Conservation (phyloP, 2,797 vertebrate species). For the Argya squamiceps region DNA sequence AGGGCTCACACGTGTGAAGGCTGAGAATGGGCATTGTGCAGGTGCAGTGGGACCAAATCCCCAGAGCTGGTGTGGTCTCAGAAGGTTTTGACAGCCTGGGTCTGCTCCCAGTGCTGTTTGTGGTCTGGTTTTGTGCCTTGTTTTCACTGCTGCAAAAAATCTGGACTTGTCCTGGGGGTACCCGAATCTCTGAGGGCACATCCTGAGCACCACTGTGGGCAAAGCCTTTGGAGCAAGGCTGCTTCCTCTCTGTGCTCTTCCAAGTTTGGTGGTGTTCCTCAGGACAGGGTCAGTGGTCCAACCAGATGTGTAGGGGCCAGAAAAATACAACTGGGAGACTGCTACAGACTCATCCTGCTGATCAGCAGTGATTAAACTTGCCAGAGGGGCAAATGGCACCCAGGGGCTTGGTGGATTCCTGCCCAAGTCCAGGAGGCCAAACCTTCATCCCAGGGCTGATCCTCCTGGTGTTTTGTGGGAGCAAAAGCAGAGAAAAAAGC, state of each 20-base stretch:
- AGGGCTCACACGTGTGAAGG: rapidly evolving
- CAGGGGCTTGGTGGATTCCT: not conserved
- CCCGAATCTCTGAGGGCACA: not conserved
- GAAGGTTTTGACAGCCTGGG: rapidly evolving
- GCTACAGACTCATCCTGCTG: not conserved
- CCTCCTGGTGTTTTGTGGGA: not conserved
- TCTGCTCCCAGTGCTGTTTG: not conserved
- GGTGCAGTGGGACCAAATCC: not conserved
- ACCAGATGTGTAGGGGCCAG: not conserved
- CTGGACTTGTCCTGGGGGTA: not conserved
- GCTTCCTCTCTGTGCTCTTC: not conserved
- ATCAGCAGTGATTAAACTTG: rapidly evolving
- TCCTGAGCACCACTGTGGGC: not conserved
- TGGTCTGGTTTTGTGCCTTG: not conserved
- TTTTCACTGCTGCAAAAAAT: not conserved
- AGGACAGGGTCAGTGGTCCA: not conserved
- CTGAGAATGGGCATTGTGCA: rapidly evolving
- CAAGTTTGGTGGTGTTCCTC: not conserved
- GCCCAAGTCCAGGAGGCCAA: not conserved
- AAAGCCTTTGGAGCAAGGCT: not conserved
- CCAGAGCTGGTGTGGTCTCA: not conserved
- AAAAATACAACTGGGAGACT: too few relatives aligned
- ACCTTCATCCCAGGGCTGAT: not conserved
- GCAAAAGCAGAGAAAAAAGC: not conserved
- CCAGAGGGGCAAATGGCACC: rapidly evolving